Evolutionary conservation across 2,797 vertebrate species (phyloP), one percentile per base, ranked within the genome.

Genomic region (Coreius guichenoti): DNA sequence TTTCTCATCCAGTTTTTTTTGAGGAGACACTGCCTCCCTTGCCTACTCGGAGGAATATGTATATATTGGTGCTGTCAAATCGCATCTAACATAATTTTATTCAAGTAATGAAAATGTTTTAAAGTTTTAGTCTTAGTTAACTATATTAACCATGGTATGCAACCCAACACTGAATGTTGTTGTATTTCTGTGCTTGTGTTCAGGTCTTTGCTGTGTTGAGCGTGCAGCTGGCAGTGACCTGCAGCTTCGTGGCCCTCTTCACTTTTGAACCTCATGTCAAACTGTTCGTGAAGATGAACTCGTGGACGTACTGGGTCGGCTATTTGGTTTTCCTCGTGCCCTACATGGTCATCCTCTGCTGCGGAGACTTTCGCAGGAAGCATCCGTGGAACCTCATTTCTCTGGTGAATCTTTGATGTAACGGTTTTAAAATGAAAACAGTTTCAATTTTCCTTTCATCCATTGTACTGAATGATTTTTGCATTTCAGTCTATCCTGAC

Each of bases 311-410:
- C 91, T 98, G 97, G 0, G 94, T 97, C 73, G 98, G 97, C 86
- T 98, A 98, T 0, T 94, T 94, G 0, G 81, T 97, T 87, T 98
- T 98, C 93, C 95, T 98, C 19, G 91, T 97, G 79, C 91, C 95
- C 21, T 95, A 98, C 89, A 96, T 98, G 0, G 94, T 94, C 45
- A 96, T 98, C 89, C 97, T 96, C 94, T 99, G 97, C 94, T 98
- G 97, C 23, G 97, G 97, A 31, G 96, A 98, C 0, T 96, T 98
- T 90, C 95, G 97, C 51, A 94, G 97, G 84, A 97, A 97, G 86
- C 96, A 99, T 90, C 97, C 97, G 49, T 98, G 98, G 97, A 99
- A 99, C 91, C 92, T 98, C 29, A 80, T 98, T 3, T 97, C 97
- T 2, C 91, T 99, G 96, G 98, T 99, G 91, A 92, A 90, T 67